phyloP scores from a whole-genome alignment of 2,888 invertebrate genomes.

The Andrena bucephala region DNA sequence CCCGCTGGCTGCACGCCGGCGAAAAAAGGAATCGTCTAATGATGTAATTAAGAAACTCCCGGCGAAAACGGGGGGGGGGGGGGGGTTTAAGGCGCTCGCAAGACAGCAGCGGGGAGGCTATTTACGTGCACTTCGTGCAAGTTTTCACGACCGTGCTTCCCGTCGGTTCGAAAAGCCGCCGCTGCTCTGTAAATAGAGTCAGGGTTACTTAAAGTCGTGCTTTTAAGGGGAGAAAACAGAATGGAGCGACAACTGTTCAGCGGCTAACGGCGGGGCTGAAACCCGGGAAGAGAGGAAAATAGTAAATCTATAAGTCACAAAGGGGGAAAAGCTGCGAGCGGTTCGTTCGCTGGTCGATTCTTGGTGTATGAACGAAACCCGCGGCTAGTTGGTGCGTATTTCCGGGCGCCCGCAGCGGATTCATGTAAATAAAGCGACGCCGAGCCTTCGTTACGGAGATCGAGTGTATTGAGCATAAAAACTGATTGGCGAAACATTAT shows the following conservation, averaged over 20 bases:
- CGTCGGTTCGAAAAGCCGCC: slow-evolving; percentile 33
- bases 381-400: no score
- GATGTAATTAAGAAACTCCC: slow-evolving; percentile 66
- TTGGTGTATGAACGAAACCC: no score
- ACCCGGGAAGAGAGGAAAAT: neutral
- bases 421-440: neutral
- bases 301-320: neutral
- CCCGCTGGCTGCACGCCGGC: slow-evolving; percentile 1
- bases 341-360: no score
- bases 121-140: slow-evolving; percentile 53
- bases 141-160: slow-evolving; percentile 54
- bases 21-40: slow-evolving; percentile 62
- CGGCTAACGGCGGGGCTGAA: neutral
- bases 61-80: slow-evolving; percentile 16
- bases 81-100: slow-evolving; percentile 32
- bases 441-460: slow-evolving; percentile 13
- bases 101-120: neutral
- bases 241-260: neutral
- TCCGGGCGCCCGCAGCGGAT: neutral
- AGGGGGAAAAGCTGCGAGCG: no score
- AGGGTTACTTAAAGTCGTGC: slow-evolving; percentile 50
- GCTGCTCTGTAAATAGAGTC: slow-evolving; percentile 33
- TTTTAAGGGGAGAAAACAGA: slow-evolving; percentile 5
- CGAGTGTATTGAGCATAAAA: no score
- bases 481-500: slow-evolving; percentile 4